Evolutionary conservation across 1,140 invertebrate genomes (phyloP), one percentile per base, ranked within the genome.

Genomic region (Rhynchophorus ferrugineus): DNA sequence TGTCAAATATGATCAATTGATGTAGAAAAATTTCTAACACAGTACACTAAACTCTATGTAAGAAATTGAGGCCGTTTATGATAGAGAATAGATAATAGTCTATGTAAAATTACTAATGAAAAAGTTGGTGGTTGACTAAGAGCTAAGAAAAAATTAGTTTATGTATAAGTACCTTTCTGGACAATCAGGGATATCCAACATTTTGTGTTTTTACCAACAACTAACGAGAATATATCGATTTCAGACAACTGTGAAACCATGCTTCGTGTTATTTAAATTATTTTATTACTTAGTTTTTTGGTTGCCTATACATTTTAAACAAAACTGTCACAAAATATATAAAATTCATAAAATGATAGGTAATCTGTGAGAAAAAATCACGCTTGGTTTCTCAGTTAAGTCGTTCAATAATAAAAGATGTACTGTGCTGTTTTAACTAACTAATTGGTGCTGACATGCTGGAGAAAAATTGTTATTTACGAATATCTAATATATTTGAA

Each of bases 391-490:
- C 21, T 22, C 20, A 46, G n/a, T 36, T 44, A n/a, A 6, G 49
- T 38, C 29, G 11, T 22, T 44, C 14, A 29, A 49, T 41, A 41
- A 41, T 29, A 48, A 61, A 63, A 58, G 44, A 60, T 59, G 57
- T 63, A 64, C 61, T 65, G 65, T 67, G 65, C 65, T 57, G 49
- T 60, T 57, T 56, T 53, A 59, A 57, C 63, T 65, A 67, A 61
- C 65, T 67, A 67, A 59, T 49, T n/a, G 59, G 65, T 67, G 65
- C 65, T 67, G 61, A 60, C 65, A 67, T 67, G 65, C 65, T 58
- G 44, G 57, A 59, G 17, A 52, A 52, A 52, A 52, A 52, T 20
- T 44, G 35, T 14, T 18, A 11, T 24, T 45, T 34, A 5, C 3
- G 9, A 5, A 41, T 18, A 41, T 41, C 38, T 17, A 41, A 41